phyloP scores from a whole-genome alignment of 2,797 vertebrate genomes.

The Nyctalus aviator region DNA sequence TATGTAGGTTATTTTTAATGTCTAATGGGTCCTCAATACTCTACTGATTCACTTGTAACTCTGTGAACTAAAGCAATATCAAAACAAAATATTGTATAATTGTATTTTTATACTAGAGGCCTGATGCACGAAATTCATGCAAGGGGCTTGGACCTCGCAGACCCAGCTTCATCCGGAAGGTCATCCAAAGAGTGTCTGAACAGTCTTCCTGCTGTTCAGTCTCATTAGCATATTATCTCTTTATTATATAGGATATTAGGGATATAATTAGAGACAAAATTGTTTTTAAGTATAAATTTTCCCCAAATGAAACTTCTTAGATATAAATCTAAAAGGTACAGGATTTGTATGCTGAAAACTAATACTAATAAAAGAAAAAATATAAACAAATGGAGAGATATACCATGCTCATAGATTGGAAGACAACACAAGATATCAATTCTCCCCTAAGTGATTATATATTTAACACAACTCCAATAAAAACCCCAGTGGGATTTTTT shows the following conservation, averaged over 20 bases:
- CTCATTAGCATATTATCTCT: no score
- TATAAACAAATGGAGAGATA: slow-evolving; percentile 11
- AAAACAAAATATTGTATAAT: neutral
- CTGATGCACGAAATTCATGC: no score
- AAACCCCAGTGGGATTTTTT: slow-evolving; percentile 27
- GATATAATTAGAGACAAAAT: neutral
- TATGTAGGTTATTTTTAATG: neutral
- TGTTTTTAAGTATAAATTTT: neutral
- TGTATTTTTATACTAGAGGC: neutral
- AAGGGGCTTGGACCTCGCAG: no score
- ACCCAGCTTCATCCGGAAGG: no score
- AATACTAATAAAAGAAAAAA: slow-evolving; percentile 29
- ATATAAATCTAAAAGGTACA: slow-evolving; percentile 45
- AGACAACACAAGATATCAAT: neutral
- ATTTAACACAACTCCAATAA: slow-evolving; percentile 38
- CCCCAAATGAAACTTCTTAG: slow-evolving; percentile 18
- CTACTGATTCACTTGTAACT: slow-evolving; percentile 5
- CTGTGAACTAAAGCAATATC: slow-evolving; percentile 43
- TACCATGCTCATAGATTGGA: slow-evolving; percentile 8
- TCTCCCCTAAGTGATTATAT: neutral
- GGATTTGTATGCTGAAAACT: slow-evolving; percentile 37
- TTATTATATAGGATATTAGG: neutral
- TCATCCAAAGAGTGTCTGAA: no score
- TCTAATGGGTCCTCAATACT: neutral
- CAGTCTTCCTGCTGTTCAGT: no score